Conservation (phyloP, 2,888 invertebrate species). For the Tiliacea citrago region DNA sequence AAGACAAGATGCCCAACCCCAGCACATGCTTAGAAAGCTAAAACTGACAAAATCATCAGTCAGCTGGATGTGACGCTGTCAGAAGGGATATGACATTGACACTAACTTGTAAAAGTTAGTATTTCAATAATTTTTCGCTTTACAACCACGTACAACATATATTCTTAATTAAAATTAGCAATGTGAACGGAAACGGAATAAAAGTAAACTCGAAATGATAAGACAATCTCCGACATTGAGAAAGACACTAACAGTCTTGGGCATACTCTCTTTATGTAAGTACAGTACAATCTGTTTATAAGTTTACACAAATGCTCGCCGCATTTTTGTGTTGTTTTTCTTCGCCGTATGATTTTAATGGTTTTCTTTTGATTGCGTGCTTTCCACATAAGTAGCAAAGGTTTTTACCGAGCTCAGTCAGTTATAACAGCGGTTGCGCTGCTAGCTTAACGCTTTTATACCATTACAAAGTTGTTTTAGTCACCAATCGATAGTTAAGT, state of each 20-base stretch:
- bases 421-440: slow-evolving; percentile 11
- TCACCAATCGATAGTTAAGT: slow-evolving; percentile 23
- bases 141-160: slow-evolving; percentile 50
- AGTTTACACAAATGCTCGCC: slow-evolving; percentile 53
- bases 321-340: slow-evolving; percentile 54
- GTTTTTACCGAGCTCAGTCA: slow-evolving; percentile 18
- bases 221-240: slow-evolving; percentile 85
- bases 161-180: slow-evolving; percentile 70
- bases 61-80: slow-evolving; percentile 63
- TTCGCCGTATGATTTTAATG: slow-evolving; percentile 32
- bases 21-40: neutral
- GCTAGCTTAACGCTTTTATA: neutral
- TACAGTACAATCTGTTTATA: slow-evolving; percentile 65
- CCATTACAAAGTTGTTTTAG: neutral
- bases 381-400: slow-evolving; percentile 8
- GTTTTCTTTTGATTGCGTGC: slow-evolving; percentile 8
- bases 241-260: slow-evolving; percentile 82
- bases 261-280: slow-evolving; percentile 83
- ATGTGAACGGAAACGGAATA: slow-evolving; percentile 77
- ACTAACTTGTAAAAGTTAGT: slow-evolving; percentile 13
- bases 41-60: slow-evolving; percentile 44
- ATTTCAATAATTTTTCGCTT: slow-evolving; percentile 42
- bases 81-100: slow-evolving; percentile 30
- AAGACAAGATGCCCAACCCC: neutral
- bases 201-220: slow-evolving; percentile 83